Evolutionary conservation across 1,140 invertebrate species (phyloP), one percentile per base, ranked within the genome.

Genomic region (Anastatus disparis): DNA sequence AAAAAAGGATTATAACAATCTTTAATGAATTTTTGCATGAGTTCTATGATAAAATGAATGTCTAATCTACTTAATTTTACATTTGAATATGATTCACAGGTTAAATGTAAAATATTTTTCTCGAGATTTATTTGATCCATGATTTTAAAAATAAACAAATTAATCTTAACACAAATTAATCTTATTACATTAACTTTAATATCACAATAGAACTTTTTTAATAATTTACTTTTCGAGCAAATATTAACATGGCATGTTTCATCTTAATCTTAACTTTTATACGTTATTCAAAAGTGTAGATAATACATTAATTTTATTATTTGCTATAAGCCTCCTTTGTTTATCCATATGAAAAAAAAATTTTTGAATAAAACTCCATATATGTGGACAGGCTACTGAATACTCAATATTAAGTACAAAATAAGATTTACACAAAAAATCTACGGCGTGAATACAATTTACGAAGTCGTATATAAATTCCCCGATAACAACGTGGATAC

Each of bases 361-460:
- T 40, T 46, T 15, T 65, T 73, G 65, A 10, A 73, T 44, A 65
- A 65, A 69, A 38, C 53, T 52, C 59, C 66, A 73, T 8, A 69
- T 27, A 46, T 73, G 71, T 58, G 61, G 24, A 35, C n/a, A n/a
- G n/a, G n/a, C n/a, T n/a, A n/a, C n/a, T n/a, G n/a, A n/a, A n/a
- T n/a, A n/a, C n/a, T n/a, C n/a, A n/a, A n/a, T n/a, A n/a, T n/a
- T n/a, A n/a, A n/a, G n/a, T n/a, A n/a, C n/a, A n/a, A n/a, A n/a
- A n/a, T n/a, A n/a, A n/a, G n/a, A n/a, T n/a, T n/a, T n/a, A n/a
- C n/a, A n/a, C n/a, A n/a, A n/a, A n/a, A n/a, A n/a, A n/a, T n/a
- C n/a, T n/a, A n/a, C n/a, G n/a, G n/a, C n/a, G n/a, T n/a, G n/a
- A n/a, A n/a, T n/a, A n/a, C n/a, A n/a, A n/a, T n/a, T n/a, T n/a